A percentile compares a stretch with the other conserved stretches of the same genome.
These are phyloP conservation scores for Euphonia xanthogaster DNA, from an alignment of 2,797 vertebrate species.

Conservation along the genomic window DNA sequence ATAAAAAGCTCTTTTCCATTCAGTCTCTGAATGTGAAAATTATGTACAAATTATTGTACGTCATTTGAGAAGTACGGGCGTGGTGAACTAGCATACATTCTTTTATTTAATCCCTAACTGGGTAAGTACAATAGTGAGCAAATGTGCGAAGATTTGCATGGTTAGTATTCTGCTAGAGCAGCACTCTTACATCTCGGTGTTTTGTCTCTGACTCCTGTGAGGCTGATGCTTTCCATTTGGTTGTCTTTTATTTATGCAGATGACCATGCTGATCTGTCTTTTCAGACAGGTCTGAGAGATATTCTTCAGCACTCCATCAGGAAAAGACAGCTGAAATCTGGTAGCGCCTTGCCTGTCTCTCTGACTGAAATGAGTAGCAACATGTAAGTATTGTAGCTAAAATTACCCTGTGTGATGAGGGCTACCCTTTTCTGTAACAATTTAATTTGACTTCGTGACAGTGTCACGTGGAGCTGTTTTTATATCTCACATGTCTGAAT, in stretches of 20 bases:
- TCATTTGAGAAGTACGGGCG: background rate
- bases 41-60: rapidly evolving
- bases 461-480: background rate
- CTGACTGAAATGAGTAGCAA: conserved; percentile 29
- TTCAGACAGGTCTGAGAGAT: conserved; percentile 4
- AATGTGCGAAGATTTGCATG: background rate
- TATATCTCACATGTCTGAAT: background rate
- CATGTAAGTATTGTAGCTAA: conserved; percentile 56
- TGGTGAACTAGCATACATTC: too few relatives aligned
- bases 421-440: background rate
- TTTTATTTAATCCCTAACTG: background rate
- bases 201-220: background rate
- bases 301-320: background rate
- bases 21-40: background rate
- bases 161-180: background rate
- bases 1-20: background rate
- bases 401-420: background rate
- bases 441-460: background rate
- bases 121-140: rapidly evolving
- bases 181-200: rapidly evolving
- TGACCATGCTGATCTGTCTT: background rate
- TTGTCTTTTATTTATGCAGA: conserved; percentile 41
- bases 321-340: conserved; percentile 4
- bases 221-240: background rate
- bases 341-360: background rate